Base-by-base conservation (phyloP, 2,888 invertebrate genomes). In the Colostygia pectinataria region DNA sequence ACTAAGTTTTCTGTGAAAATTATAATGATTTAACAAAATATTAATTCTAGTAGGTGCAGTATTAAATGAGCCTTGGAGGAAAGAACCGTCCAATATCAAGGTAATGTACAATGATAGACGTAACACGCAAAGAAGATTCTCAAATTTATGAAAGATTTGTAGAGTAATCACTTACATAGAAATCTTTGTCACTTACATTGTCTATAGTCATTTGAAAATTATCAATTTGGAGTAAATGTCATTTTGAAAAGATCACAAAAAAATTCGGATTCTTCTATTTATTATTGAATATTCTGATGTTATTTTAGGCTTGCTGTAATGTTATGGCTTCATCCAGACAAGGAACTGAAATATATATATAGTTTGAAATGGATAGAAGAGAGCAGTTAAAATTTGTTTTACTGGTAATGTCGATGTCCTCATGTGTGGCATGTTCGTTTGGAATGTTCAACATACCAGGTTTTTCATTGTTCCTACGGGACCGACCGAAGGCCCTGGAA, bases 341-440 rank as follows among this genome's bases (percentile, higher is more conserved):
- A 42, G 32, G 39, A 53, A 25, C n/a, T n/a, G n/a, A n/a, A n/a
- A n/a, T n/a, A n/a, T n/a, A n/a, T n/a, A n/a, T n/a, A n/a, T 38
- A 29, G 38, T 49, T 53, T 64, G 65, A 66, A 55, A 86, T 88
- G 87, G 80, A 88, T 50, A 74, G 45, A 63, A 70, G 51, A 20
- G 81, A 81, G 23, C 80, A 83, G 52, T 36, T 83, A 3, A 80
- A 79, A 64, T 64, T 87, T 0, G 7, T 83, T n/a, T 54, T 77
- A 31, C 24, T 83, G 45, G 71, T 75, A 1, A 48, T 80, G 44
- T 76, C 84, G 3, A 77, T 84, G 79, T 55, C 73, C 4, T 66
- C 80, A n/a, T 65, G 76, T 27, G 45, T 86, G 5, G 76, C 74
- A 7, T 86, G 82, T 57, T 82, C 85, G 1, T 85, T 65, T 44